Percentiles rank a stretch among this genome's conserved stretches.
phyloP scores from a whole-genome alignment of 2,888 invertebrate genomes.

The Spodoptera picta region DNA sequence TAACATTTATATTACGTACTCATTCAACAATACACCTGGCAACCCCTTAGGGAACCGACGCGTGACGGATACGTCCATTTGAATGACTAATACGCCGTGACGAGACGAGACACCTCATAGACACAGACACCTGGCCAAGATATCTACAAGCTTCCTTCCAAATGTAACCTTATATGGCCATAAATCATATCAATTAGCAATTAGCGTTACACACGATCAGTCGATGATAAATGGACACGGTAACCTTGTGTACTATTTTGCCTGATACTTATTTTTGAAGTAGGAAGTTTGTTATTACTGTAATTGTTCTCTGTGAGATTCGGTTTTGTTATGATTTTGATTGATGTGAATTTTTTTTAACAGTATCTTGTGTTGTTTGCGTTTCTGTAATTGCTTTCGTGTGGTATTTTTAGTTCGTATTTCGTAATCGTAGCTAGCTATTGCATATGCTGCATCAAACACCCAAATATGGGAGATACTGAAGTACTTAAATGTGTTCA shows the following conservation, averaged over 20 bases:
- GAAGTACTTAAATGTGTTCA: too few species aligned
- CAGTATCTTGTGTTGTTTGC: neutral
- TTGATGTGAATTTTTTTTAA: conserved; percentile 35
- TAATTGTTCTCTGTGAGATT: conserved; percentile 27
- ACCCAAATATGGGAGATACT: too few species aligned
- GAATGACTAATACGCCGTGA: conserved; percentile 32
- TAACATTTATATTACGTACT: too few species aligned
- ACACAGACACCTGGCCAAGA: conserved; percentile 40
- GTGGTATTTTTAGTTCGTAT: too few species aligned
- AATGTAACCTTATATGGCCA: conserved; percentile 26
- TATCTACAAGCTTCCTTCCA: conserved; percentile 38
- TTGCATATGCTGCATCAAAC: too few species aligned
- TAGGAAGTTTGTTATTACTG: conserved; percentile 41
- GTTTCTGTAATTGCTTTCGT: neutral
- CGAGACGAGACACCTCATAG: conserved; percentile 28
- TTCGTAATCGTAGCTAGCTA: too few species aligned
- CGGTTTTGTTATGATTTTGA: conserved; percentile 32
- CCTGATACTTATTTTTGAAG: conserved; percentile 33
- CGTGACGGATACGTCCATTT: conserved; percentile 28
- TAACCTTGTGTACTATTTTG: conserved; percentile 40
- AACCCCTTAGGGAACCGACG: conserved; percentile 7
- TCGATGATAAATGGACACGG: conserved; percentile 20
- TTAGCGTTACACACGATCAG: conserved; percentile 31
- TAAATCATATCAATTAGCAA: conserved; percentile 39
- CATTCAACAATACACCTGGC: conserved; percentile 2